A percentile compares a stretch with the other conserved stretches of the same genome.
These are phyloP conservation scores for human (Homo sapiens) DNA, from an alignment of 2,113 vertebrate species.

Conservation along the genomic window DNA sequence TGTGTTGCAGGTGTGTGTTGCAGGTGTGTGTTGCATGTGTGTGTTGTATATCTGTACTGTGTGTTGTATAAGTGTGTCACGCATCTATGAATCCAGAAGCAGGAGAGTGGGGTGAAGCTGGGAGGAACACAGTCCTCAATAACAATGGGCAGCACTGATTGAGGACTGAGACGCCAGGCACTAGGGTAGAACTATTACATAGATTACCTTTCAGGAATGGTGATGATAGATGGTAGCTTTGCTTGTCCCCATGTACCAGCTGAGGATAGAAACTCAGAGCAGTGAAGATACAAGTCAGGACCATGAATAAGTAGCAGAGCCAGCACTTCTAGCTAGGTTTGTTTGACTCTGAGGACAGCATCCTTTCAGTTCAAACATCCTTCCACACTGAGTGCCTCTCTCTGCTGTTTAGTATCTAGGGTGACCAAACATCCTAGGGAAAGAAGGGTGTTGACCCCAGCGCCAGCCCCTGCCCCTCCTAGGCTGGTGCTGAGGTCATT, in stretches of 20 bases:
- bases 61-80: background rate
- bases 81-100: background rate
- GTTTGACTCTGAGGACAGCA: background rate
- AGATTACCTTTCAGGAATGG: fast-evolving
- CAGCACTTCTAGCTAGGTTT: fast-evolving
- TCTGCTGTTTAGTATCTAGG: background rate
- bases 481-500: fast-evolving
- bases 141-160: fast-evolving
- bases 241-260: fast-evolving
- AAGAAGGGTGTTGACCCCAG: no score
- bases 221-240: background rate
- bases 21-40: background rate
- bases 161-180: fast-evolving
- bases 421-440: background rate
- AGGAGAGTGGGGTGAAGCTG: background rate
- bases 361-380: background rate
- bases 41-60: background rate
- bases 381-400: fast-evolving
- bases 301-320: fast-evolving
- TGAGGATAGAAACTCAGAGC: background rate
- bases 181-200: fast-evolving
- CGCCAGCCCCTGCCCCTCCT: background rate
- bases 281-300: no score
- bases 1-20: background rate
- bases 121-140: background rate